Evolutionary conservation across 2,888 invertebrate species (phyloP), one percentile per base, ranked within the genome.

Genomic region (Lasioglossum leucozonium): DNA sequence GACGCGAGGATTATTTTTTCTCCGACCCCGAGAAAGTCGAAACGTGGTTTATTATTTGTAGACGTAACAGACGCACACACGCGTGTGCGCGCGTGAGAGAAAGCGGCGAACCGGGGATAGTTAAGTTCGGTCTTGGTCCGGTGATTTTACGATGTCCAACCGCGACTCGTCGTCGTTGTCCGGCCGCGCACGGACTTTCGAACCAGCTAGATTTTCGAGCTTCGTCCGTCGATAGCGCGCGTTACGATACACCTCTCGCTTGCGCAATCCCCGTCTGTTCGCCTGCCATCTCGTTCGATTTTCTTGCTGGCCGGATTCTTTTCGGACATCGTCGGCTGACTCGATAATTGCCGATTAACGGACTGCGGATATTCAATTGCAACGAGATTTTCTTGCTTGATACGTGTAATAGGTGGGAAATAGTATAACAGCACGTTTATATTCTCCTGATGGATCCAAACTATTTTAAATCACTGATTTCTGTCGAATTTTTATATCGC

Each of bases 11-110:
- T 51, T 44, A 4, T 44, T 44, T 16, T 16, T 16, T 4, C 4
- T 44, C 44, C 4, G 44, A 44, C 47, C 34, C 3, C 83, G 89
- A 84, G 89, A 89, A 89, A 89, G 89, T 89, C 75, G 84, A 84
- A 71, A 83, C 75, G 62, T 51, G 77, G 67, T 82, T 88, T 88
- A 85, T 90, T 85, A 87, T 85, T 84, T 86, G 87, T 72, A 75
- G 82, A 80, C 84, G 86, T 88, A 86, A 81, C 79, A 78, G n/a
- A n/a, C 76, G 65, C 72, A 65, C 34, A 26, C 51, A n/a, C 84
- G 77, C 78, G 77, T 74, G 44, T 44, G 58, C 69, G 71, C 40
- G 30, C 51, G n/a, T n/a, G 26, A 44, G 89, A 88, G 89, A 90
- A 90, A 90, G 89, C 85, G 84, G 89, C 85, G 84, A 72, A 79